Conservation (phyloP, 2,113 vertebrate species). For the Trogon melanurus region DNA sequence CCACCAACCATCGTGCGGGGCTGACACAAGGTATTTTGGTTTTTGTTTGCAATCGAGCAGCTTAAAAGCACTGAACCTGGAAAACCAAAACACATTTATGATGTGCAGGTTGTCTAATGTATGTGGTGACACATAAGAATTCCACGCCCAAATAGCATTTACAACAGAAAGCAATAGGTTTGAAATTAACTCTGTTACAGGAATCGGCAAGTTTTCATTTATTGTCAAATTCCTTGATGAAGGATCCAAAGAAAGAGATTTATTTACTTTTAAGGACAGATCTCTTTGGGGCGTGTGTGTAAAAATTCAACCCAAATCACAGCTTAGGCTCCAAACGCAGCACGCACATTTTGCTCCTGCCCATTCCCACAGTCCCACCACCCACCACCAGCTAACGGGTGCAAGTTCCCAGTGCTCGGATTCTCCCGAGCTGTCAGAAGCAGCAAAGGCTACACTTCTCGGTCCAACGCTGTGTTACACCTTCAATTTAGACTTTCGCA, state of each 20-base stretch:
- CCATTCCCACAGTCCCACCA: background rate
- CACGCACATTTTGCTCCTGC: background rate
- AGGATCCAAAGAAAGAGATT: background rate
- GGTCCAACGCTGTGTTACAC: background rate
- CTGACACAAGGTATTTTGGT: background rate
- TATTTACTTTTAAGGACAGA: background rate
- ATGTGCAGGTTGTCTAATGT: background rate
- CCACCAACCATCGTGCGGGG: accelerated
- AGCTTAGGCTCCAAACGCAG: background rate
- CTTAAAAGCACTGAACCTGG: background rate
- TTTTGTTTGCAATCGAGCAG: background rate
- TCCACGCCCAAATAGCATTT: background rate
- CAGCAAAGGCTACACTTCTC: background rate
- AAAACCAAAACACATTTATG: background rate
- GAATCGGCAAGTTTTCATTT: background rate
- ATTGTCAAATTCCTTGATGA: background rate
- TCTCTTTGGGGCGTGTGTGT: background rate
- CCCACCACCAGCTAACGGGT: background rate
- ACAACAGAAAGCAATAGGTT: background rate
- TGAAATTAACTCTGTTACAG: background rate
- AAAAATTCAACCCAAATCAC: background rate
- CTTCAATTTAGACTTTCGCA: background rate
- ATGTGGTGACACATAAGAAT: background rate
- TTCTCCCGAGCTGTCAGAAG: background rate
- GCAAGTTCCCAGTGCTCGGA: background rate